phyloP scores from a whole-genome alignment of 37 sponge, comb jelly and placozoan species.

The Spongia lamella region DNA sequence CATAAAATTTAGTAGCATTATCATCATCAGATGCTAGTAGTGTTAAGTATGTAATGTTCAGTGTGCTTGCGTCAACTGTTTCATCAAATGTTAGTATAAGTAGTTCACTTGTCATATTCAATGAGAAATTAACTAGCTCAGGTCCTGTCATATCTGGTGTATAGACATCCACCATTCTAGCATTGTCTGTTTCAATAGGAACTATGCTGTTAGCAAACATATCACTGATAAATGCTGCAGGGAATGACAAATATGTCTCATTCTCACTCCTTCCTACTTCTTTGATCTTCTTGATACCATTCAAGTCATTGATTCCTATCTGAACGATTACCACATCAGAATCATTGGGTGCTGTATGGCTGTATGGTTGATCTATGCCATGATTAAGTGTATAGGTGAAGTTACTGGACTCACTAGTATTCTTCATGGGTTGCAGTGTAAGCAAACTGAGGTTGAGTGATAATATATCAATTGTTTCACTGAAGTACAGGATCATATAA shows the following conservation, averaged over 20 bases:
- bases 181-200: slow-evolving; percentile 31
- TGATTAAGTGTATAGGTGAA: slow-evolving; percentile 47
- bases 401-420: not conserved
- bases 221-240: slow-evolving; percentile 54
- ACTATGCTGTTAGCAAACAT: slow-evolving; percentile 67
- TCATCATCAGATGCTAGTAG: slow-evolving; percentile 18
- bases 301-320: slow-evolving; percentile 69
- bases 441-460: slow-evolving; percentile 63
- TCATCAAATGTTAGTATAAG: slow-evolving; percentile 90
- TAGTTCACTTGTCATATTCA: slow-evolving; percentile 78
- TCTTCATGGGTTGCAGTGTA: slow-evolving; percentile 52
- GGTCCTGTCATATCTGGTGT: slow-evolving; percentile 64
- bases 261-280: slow-evolving; percentile 53
- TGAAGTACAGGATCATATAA: slow-evolving; percentile 56
- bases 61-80: slow-evolving; percentile 68
- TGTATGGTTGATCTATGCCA: slow-evolving; percentile 37
- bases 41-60: slow-evolving; percentile 56
- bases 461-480: slow-evolving; percentile 77
- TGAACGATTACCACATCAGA: slow-evolving; percentile 38
- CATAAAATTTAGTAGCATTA: not conserved
- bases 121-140: slow-evolving; percentile 47
- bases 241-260: slow-evolving; percentile 55
- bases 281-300: slow-evolving; percentile 74
- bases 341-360: slow-evolving; percentile 43
- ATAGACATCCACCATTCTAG: slow-evolving; percentile 35